Evolutionary conservation across 2,113 vertebrate genomes (phyloP).

Genomic region (Phalacrocorax carbo): DNA sequence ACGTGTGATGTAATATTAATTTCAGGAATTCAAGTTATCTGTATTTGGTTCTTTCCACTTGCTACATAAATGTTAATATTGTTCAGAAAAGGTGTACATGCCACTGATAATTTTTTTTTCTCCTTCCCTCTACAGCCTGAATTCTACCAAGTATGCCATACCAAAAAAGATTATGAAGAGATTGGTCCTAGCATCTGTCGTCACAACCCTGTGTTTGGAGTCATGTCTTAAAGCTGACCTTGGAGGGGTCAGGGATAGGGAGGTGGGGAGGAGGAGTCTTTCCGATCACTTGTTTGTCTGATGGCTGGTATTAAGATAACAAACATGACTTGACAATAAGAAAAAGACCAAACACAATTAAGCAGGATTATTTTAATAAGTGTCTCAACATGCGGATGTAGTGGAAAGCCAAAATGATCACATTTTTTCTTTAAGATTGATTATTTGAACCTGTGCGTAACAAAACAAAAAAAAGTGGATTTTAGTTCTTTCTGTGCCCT

Average conservation of each 20-base stretch:
- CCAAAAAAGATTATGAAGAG: conserved; percentile 99
- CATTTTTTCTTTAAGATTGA: conserved; percentile 78
- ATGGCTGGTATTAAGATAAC: conserved; percentile 77
- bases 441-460: conserved; percentile 77
- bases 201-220: conserved; percentile 99
- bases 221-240: conserved; percentile 92
- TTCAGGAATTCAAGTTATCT: not conserved
- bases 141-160: conserved; percentile 99
- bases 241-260: conserved; percentile 61
- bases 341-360: conserved; percentile 82
- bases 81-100: not conserved
- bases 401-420: conserved; percentile 80
- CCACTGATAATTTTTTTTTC: not conserved
- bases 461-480: conserved; percentile 78
- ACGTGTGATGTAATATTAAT: accelerated
- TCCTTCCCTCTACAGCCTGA: conserved; percentile 82
- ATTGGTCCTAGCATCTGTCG: conserved; percentile 99
- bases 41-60: not conserved
- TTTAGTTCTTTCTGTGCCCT: conserved; percentile 82
- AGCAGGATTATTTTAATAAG: conserved; percentile 83
- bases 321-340: conserved; percentile 78
- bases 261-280: conserved; percentile 67
- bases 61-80: not conserved
- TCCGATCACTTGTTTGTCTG: conserved; percentile 81
- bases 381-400: conserved; percentile 79